phyloP scores from a whole-genome alignment of 2,797 vertebrate species.

The Molossus molossus region DNA sequence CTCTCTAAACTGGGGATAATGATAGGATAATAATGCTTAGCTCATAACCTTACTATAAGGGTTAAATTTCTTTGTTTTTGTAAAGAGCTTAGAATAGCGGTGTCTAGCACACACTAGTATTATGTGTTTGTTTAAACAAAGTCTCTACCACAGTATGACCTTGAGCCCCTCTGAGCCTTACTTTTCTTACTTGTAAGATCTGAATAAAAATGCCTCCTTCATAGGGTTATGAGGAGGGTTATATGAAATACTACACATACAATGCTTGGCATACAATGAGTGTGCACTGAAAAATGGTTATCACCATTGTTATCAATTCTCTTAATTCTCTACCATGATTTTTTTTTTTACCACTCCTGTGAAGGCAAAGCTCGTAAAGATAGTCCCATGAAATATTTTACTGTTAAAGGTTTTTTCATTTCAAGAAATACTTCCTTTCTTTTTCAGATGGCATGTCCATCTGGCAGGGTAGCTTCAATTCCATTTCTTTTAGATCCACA shows the following conservation, averaged over 20 bases:
- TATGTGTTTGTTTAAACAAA: not conserved
- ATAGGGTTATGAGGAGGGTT: not conserved
- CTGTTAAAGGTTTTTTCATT: not conserved
- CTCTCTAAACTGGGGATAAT: not conserved
- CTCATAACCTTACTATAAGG: not conserved
- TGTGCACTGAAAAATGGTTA: not conserved
- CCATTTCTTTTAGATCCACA: not conserved
- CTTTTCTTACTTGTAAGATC: not conserved
- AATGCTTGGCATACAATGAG: not conserved
- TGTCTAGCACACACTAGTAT: not conserved
- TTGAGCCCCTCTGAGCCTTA: not conserved
- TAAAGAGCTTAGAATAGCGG: not conserved
- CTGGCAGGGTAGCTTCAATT: not conserved
- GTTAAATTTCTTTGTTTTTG: not conserved
- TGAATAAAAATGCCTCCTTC: not conserved
- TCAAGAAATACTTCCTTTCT: not conserved
- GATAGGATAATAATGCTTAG: not conserved
- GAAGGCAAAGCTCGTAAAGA: not conserved
- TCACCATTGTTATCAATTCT: conserved; percentile 10
- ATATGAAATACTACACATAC: not conserved
- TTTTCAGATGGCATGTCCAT: not conserved
- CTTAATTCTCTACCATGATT: not conserved
- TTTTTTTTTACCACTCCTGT: not conserved
- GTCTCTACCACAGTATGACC: not conserved
- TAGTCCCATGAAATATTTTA: not conserved